phyloP scores from a whole-genome alignment of 2,113 vertebrate species.

The Coptodon rendalli region DNA sequence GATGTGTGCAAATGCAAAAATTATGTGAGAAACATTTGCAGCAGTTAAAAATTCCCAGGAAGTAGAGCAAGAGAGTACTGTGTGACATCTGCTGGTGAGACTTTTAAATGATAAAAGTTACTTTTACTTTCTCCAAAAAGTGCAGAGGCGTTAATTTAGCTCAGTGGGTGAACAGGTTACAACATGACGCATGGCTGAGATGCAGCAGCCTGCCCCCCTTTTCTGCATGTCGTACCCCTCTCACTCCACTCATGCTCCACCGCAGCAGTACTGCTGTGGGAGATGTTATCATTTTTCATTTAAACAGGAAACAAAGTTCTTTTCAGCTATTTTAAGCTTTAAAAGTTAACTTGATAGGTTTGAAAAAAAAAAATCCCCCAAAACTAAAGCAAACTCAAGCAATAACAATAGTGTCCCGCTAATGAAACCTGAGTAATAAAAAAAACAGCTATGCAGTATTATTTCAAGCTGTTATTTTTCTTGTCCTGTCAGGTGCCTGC shows the following conservation, averaged over 20 bases:
- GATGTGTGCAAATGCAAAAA: not conserved
- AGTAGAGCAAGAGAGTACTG: not conserved
- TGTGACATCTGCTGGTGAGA: not conserved
- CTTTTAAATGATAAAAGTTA: not conserved
- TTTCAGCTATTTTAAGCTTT: not conserved
- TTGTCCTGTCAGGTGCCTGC: slow-evolving; percentile 69
- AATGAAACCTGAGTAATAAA: not conserved
- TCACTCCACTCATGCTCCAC: not conserved
- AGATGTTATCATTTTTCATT: not conserved
- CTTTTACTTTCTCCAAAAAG: not conserved
- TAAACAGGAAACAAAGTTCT: not conserved
- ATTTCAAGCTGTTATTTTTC: not conserved
- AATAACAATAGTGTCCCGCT: not conserved
- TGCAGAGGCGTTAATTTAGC: rapidly evolving
- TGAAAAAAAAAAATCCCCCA: not conserved
- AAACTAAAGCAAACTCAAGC: not conserved
- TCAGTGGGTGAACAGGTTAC: not conserved
- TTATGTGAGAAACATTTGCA: not conserved
- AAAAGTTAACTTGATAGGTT: not conserved
- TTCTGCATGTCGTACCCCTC: not conserved
- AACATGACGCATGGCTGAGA: not conserved
- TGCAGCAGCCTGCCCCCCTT: not conserved
- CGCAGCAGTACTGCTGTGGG: not conserved
- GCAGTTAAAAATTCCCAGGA: not conserved
- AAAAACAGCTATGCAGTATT: not conserved